Percentiles rank a stretch among this genome's conserved stretches.
phyloP scores from a whole-genome alignment of 2,113 vertebrate species.

The Pangasianodon gigas region DNA sequence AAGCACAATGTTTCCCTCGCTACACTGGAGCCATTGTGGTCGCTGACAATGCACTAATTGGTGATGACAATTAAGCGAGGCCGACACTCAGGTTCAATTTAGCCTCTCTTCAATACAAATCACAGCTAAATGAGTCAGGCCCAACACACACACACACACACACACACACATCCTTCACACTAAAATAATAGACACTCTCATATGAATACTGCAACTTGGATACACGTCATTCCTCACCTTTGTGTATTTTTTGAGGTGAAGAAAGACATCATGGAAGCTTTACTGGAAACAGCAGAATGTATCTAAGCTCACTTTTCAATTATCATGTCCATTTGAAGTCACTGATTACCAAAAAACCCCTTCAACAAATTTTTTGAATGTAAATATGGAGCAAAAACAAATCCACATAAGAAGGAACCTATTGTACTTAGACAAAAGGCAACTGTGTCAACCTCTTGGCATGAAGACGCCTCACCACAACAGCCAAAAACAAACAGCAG shows the following conservation, averaged over 20 bases:
- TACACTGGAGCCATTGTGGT: slow-evolving; percentile 90
- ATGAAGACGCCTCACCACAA: not conserved
- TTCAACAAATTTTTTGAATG: not conserved
- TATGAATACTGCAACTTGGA: slow-evolving; percentile 21
- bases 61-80: slow-evolving; percentile 86
- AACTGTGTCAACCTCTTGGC: slow-evolving; percentile 19
- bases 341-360: not conserved
- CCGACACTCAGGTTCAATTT: slow-evolving; percentile 81
- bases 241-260: not conserved
- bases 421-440: slow-evolving; percentile 31
- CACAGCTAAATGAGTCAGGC: slow-evolving; percentile 60
- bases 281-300: not conserved
- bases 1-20: slow-evolving; percentile 83
- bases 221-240: slow-evolving; percentile 31
- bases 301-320: not conserved
- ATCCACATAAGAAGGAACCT: slow-evolving; percentile 3
- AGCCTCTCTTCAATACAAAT: slow-evolving; percentile 69
- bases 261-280: not conserved
- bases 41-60: slow-evolving; percentile 94
- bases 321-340: not conserved
- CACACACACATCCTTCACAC: slow-evolving; percentile 25
- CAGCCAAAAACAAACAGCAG: slow-evolving; percentile 17
- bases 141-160: slow-evolving; percentile 44
- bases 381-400: not conserved
- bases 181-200: slow-evolving; percentile 38